Evolutionary conservation across 2,888 invertebrate species (phyloP).

Genomic region (Mythimna impura): DNA sequence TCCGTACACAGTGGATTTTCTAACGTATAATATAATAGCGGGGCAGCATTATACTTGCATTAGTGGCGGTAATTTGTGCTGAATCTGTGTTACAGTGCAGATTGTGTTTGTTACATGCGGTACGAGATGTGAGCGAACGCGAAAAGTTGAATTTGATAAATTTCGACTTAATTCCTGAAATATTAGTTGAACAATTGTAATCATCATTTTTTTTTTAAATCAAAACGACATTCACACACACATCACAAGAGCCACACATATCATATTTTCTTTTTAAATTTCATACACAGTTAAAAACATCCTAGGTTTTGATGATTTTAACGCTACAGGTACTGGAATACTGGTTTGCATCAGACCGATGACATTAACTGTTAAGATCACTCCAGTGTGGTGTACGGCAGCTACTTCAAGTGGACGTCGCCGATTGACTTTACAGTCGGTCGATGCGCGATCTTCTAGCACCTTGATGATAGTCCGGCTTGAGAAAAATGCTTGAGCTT

Average conservation of each 20-base stretch:
- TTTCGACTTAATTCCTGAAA: too few relatives aligned
- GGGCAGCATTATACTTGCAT: slow-evolving; percentile 53
- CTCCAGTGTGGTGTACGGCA: background rate
- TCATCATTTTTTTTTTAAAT: too few relatives aligned
- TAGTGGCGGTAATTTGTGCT: slow-evolving; percentile 49
- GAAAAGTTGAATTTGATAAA: background rate
- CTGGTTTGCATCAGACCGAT: background rate
- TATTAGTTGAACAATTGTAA: too few relatives aligned
- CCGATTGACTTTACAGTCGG: background rate
- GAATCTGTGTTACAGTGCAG: slow-evolving; percentile 48
- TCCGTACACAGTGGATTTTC: slow-evolving; percentile 23
- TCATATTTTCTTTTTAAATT: too few relatives aligned
- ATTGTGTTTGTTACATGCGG: slow-evolving; percentile 33
- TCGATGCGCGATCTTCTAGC: background rate
- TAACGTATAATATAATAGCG: slow-evolving; percentile 49
- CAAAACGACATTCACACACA: too few relatives aligned
- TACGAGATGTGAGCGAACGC: background rate
- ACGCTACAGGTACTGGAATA: too few relatives aligned
- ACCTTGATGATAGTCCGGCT: background rate
- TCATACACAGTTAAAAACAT: too few relatives aligned
- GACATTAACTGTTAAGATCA: background rate
- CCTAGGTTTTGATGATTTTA: too few relatives aligned
- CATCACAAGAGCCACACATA: too few relatives aligned
- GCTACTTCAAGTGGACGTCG: too few relatives aligned
- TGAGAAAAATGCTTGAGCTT: too few relatives aligned